A percentile compares a stretch with the other conserved stretches of the same genome.
phyloP scores from a whole-genome alignment of 2,888 invertebrate species.

The Plutella xylostella region DNA sequence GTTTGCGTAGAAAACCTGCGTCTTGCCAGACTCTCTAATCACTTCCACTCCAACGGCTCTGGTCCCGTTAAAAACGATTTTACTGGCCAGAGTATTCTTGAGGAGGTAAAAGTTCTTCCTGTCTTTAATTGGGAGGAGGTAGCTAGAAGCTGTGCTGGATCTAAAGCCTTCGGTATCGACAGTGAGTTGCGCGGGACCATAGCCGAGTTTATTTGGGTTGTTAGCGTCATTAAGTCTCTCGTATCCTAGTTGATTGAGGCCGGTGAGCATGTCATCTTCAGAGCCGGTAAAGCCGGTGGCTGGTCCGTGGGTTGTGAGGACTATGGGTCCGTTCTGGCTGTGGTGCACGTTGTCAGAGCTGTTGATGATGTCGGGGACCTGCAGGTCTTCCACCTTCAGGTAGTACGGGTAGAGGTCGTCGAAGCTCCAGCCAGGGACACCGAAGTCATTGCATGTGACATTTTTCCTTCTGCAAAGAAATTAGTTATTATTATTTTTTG shows the following conservation, averaged over 20 bases:
- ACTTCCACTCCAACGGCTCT: constrained; percentile 78
- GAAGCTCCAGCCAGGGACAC: background rate
- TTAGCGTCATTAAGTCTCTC: background rate
- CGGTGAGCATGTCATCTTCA: background rate
- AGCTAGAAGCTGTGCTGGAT: constrained; percentile 24
- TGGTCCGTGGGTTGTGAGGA: background rate
- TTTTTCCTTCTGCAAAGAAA: background rate
- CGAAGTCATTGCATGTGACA: background rate
- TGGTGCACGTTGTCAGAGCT: background rate
- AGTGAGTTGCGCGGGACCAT: background rate
- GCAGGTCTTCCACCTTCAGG: background rate
- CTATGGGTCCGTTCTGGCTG: background rate
- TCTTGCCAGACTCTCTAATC: constrained; percentile 68
- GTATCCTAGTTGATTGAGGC: background rate
- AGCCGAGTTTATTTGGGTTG: background rate
- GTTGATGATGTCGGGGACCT: background rate
- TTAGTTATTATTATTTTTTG: too few species aligned
- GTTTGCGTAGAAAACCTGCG: too few species aligned
- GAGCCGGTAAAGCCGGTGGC: background rate
- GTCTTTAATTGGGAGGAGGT: constrained; percentile 21
- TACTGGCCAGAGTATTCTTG: constrained; percentile 77
- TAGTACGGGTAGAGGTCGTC: background rate
- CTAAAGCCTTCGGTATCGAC: background rate
- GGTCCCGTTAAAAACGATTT: constrained; percentile 69
- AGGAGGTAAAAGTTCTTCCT: constrained; percentile 79